These are phyloP conservation scores for Drosophila fulvimacula DNA, from an alignment of 2,888 invertebrate genomes.

Conservation along the genomic window DNA sequence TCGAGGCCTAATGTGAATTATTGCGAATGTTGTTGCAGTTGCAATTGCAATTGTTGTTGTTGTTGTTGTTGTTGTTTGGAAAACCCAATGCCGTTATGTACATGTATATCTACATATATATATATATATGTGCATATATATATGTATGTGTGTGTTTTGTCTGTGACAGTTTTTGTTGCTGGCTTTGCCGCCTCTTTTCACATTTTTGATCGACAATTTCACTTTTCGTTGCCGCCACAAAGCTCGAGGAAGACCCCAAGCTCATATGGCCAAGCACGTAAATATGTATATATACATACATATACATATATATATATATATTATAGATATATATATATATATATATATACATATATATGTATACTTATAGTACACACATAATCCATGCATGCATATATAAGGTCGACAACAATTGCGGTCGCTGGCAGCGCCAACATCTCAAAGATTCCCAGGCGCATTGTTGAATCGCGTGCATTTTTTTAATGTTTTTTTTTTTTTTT, in stretches of 20 bases:
- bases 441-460: constrained; percentile 70
- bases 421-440: constrained; percentile 27
- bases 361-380: constrained; percentile 2
- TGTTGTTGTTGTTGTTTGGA: constrained; percentile 43
- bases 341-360: not conserved
- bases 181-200: constrained; percentile 50
- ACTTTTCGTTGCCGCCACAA: constrained; percentile 63
- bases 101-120: not conserved
- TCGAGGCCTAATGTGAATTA: constrained; percentile 58
- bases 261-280: not conserved
- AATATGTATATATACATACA: not conserved
- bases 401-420: constrained; percentile 71
- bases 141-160: constrained; percentile 11
- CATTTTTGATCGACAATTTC: constrained; percentile 75
- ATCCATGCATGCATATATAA: constrained; percentile 31
- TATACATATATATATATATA: not conserved
- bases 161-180: constrained; percentile 71
- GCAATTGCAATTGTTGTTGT: constrained; percentile 18
- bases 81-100: constrained; percentile 46
- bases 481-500: too few species aligned
- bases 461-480: constrained; percentile 64
- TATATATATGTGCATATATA: not conserved
- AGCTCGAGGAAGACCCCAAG: constrained; percentile 41
- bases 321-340: not conserved
- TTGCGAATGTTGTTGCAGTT: constrained; percentile 39